These are phyloP conservation scores for Portunus trituberculatus DNA, from an alignment of 1,140 invertebrate species.

Conservation along the genomic window DNA sequence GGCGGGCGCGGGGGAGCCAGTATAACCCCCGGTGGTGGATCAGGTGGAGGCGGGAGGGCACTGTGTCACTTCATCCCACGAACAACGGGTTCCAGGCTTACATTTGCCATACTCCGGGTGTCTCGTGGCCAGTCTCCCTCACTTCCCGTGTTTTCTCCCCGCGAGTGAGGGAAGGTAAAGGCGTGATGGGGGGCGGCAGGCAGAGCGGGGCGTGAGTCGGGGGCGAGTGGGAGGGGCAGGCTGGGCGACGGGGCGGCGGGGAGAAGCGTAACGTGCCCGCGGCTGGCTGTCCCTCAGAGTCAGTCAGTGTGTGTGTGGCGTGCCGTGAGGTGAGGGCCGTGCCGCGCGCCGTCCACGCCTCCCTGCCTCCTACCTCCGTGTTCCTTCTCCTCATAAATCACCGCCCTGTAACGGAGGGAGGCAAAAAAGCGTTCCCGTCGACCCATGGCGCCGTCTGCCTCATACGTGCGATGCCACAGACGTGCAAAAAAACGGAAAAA, in stretches of 20 bases:
- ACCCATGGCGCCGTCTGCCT: not conserved
- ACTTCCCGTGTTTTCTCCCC: not conserved
- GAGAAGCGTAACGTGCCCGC: not conserved
- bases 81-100: not conserved
- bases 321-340: constrained; percentile 35
- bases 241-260: not conserved
- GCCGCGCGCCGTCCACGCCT: constrained; percentile 26
- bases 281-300: not conserved
- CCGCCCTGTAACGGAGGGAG: not conserved
- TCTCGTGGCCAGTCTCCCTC: not conserved
- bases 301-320: constrained; percentile 38
- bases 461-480: not conserved
- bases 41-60: not conserved
- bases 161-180: not conserved
- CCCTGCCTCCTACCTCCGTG: not conserved
- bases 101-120: not conserved
- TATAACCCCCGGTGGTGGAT: not conserved
- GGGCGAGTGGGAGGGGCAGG: not conserved
- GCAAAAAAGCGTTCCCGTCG: not conserved
- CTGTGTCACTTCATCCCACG: not conserved
- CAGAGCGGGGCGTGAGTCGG: not conserved
- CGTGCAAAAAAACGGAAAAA: not conserved
- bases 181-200: not conserved
- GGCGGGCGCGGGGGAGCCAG: not conserved
- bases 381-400: not conserved